Evolutionary conservation across 2,888 invertebrate species (phyloP), one percentile per base, ranked within the genome.

Genomic region (Asteroscopus sphinx): DNA sequence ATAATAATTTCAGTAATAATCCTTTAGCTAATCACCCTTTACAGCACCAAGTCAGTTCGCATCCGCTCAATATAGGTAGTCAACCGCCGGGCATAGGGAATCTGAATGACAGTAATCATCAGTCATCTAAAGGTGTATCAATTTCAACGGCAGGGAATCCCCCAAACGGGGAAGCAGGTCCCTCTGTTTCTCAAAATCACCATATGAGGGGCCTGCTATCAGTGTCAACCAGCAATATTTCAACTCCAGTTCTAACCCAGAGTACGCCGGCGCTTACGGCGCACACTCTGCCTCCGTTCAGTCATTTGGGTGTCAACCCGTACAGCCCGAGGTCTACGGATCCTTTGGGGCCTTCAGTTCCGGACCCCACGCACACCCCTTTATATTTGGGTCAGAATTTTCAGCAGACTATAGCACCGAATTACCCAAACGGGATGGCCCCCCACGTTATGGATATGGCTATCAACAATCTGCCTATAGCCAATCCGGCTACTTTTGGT

Each of bases 111-210:
- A 89, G 78, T 80, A 89, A 83, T 81, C 92, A 92, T 77, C 93
- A 91, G 74, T 86, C 83, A 47, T 83, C 91, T 60, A 93, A 92
- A 83, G 83, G 86, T 76, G 83, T 84, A 70, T 65, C 89, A 85
- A 90, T 94, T 79, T 82, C 93, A 90, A 95, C 91, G 93, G 81
- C 95, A 92, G 90, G 96, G 95, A 97, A 97, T 97, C 97, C 97
- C 97, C 97, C 97, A 97, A 98, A 98, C 97, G 97, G 97, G 97
- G 97, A 97, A 96, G 97, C 97, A 97, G 97, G 97, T 97, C 97
- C 97, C 97, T 97, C 97, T 96, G 97, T 96, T 96, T 96, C 96
- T 95, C 96, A 96, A 96, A 96, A 96, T 95, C 95, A 96, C 95
- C 96, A 95, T 95, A 95, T 97, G 97, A 97, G 97, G 97, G 97